Evolutionary conservation across 1,140 invertebrate genomes (phyloP).

Genomic region (Rhagoletis zephyria): DNA sequence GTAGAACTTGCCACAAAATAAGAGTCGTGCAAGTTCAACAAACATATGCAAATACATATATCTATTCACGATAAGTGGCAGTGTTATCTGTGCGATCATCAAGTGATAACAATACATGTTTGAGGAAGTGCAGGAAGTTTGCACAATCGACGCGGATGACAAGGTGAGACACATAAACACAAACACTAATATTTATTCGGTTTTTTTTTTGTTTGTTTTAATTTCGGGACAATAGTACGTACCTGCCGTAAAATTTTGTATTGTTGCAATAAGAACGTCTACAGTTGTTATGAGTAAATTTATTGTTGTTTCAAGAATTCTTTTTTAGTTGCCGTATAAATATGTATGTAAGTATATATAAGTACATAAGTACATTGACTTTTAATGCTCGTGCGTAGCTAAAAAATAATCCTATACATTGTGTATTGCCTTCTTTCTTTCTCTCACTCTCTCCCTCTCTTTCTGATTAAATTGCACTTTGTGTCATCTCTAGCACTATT

Average conservation of each 20-base stretch:
- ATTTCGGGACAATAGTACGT: neutral
- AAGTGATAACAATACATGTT: neutral
- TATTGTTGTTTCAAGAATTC: neutral
- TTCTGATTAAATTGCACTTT: neutral
- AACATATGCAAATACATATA: neutral
- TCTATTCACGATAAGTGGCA: neutral
- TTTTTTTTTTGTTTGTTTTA: neutral
- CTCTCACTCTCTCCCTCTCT: neutral
- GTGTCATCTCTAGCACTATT: neutral
- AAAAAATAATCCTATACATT: neutral
- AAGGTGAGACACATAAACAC: neutral
- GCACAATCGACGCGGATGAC: neutral
- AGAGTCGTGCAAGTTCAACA: neutral
- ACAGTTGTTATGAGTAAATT: neutral
- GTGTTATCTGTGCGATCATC: neutral
- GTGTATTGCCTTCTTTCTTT: neutral
- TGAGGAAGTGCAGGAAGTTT: neutral
- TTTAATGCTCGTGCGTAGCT: neutral
- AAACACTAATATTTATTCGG: neutral
- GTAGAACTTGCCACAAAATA: neutral
- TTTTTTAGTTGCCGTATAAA: neutral
- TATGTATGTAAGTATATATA: too few species aligned
- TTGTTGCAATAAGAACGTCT: neutral
- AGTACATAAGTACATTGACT: neutral
- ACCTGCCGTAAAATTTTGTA: constrained; percentile 1